Evolutionary conservation across 2,888 invertebrate species (phyloP), one percentile per base, ranked within the genome.

Genomic region (Fragum fragum): DNA sequence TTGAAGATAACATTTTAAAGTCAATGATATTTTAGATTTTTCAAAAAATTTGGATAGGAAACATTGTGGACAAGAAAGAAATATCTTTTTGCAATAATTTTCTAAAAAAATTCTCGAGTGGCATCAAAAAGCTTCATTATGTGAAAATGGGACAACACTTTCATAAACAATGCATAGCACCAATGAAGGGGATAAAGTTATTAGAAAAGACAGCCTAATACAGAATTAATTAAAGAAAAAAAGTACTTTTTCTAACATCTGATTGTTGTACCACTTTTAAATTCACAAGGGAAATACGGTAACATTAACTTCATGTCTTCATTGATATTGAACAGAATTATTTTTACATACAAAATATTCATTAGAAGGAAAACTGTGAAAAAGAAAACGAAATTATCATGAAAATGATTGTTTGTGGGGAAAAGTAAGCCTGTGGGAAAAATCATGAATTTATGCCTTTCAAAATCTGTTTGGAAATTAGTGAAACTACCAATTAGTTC

Each of bases 341-440:
- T 47, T n/a, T 47, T 47, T 47, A 47, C 18, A 47, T 47, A 47
- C 16, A 47, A 14, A 47, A 47, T 14, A 2, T 47, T 16, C 47
- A 47, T 47, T 47, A 47, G 7, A 47, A 14, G 14, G 16, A n/a
- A 47, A 47, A 5, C 57, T 26, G 57, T 39, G 42, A 66, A 23
- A 42, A 42, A 66, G 66, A 66, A 39, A 61, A 66, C 42, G 42
- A 66, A 66, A 66, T 42, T 21, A 66, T 39, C 66, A 66, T 66
- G 42, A 42, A 26, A 66, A 66, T 39, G 42, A n/a, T 1, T n/a
- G 32, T 14, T n/a, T 23, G 18, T 6, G 18, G 36, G 32, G 32
- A 36, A 42, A 32, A 18, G 16, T 42, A 66, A 26, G 18, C 66
- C n/a, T 36, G 5, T n/a, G 66, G 42, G 66, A 66, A 23, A 66